These are phyloP conservation scores for Cercopithecus mona DNA, from an alignment of 2,113 vertebrate species.

Conservation along the genomic window DNA sequence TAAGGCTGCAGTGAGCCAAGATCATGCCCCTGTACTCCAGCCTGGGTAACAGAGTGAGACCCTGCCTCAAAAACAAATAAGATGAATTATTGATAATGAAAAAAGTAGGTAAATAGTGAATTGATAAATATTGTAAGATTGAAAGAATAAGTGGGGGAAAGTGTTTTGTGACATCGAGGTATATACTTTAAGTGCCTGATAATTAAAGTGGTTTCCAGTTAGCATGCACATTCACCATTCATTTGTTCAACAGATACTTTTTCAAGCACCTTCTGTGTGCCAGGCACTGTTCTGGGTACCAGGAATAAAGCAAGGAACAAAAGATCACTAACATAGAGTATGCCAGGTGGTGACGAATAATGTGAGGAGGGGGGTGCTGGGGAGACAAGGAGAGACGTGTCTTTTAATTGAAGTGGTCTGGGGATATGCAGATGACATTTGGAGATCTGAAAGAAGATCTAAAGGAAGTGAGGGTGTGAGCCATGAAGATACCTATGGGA, in stretches of 20 bases:
- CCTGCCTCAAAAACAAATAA: background rate
- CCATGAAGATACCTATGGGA: background rate
- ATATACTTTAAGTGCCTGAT: background rate
- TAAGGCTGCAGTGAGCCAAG: too few species aligned
- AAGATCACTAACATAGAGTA: background rate
- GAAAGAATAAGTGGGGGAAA: background rate
- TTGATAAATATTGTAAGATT: background rate
- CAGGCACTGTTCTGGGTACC: background rate
- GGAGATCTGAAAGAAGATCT: background rate
- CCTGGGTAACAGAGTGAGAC: too few species aligned
- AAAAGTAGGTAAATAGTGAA: background rate
- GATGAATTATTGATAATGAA: background rate
- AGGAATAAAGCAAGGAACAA: background rate
- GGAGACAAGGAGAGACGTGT: background rate
- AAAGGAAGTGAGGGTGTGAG: background rate
- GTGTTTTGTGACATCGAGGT: background rate
- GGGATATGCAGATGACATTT: background rate
- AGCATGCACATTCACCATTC: background rate
- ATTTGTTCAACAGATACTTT: background rate
- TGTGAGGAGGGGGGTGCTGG: too few species aligned
- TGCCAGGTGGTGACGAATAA: accelerated
- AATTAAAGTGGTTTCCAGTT: background rate
- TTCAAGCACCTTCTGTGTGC: background rate
- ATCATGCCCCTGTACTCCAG: too few species aligned
- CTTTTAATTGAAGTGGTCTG: background rate